phyloP scores from a whole-genome alignment of 2,113 vertebrate species.

The Sapajus apella region DNA sequence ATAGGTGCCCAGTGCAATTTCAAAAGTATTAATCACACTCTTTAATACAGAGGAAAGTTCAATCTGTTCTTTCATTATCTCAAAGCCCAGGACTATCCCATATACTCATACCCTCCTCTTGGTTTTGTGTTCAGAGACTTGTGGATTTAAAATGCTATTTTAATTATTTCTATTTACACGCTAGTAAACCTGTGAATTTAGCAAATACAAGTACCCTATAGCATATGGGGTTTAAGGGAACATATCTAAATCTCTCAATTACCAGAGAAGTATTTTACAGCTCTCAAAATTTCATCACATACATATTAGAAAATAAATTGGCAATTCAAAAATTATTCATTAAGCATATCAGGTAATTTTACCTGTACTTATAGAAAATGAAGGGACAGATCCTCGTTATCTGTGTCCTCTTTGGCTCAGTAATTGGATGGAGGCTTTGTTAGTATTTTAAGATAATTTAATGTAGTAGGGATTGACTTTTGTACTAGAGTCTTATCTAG shows the following conservation, averaged over 20 bases:
- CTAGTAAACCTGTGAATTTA: slow-evolving; percentile 30
- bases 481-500: neutral
- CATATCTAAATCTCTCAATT: slow-evolving; percentile 32
- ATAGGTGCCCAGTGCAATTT: neutral
- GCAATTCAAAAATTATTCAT: neutral
- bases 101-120: neutral
- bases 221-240: neutral
- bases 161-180: slow-evolving; percentile 23
- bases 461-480: slow-evolving; percentile 1
- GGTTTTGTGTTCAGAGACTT: slow-evolving; percentile 11
- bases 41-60: slow-evolving; percentile 59
- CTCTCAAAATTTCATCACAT: slow-evolving; percentile 42
- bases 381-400: neutral
- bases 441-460: slow-evolving; percentile 52
- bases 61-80: slow-evolving; percentile 41
- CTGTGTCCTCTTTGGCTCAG: slow-evolving; percentile 25
- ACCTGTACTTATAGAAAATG: neutral
- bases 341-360: slow-evolving; percentile 14
- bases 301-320: slow-evolving; percentile 14
- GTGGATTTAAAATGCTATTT: neutral
- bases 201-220: neutral
- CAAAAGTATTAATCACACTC: neutral
- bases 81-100: neutral
- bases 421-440: slow-evolving; percentile 18
- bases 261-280: neutral